Percentiles rank a stretch among this genome's conserved stretches.
phyloP scores from a whole-genome alignment of 2,113 vertebrate species.

The Tragelaphus imberbis region DNA sequence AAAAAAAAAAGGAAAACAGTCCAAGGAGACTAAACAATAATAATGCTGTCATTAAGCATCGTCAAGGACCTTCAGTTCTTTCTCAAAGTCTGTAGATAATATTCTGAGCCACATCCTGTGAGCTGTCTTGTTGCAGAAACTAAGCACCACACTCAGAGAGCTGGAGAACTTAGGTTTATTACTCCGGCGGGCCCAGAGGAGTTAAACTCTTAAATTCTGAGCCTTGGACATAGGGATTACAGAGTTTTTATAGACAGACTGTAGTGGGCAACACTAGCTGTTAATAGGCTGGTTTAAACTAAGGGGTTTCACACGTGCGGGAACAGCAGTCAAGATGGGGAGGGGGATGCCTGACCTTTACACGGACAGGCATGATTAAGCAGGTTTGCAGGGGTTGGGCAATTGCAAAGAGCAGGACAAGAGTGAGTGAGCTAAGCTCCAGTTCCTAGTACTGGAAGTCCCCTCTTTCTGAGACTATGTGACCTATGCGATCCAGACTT shows the following conservation, averaged over 20 bases:
- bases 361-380: background rate
- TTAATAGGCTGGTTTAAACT: background rate
- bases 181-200: accelerated
- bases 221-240: background rate
- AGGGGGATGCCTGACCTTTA: background rate
- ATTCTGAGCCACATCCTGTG: background rate
- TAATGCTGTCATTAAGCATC: background rate
- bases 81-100: background rate
- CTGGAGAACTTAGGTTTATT: background rate
- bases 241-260: background rate
- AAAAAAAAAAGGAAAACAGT: background rate
- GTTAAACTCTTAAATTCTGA: background rate
- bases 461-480: background rate
- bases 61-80: background rate
- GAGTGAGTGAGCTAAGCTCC: background rate
- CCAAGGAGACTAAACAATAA: background rate
- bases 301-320: accelerated
- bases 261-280: background rate
- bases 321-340: background rate
- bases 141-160: background rate
- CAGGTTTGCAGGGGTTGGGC: background rate
- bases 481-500: background rate
- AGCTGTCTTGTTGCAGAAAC: background rate
- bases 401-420: background rate
- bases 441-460: background rate